These are phyloP conservation scores for Chromobotia macracanthus DNA, from an alignment of 2,797 vertebrate genomes.

Conservation along the genomic window DNA sequence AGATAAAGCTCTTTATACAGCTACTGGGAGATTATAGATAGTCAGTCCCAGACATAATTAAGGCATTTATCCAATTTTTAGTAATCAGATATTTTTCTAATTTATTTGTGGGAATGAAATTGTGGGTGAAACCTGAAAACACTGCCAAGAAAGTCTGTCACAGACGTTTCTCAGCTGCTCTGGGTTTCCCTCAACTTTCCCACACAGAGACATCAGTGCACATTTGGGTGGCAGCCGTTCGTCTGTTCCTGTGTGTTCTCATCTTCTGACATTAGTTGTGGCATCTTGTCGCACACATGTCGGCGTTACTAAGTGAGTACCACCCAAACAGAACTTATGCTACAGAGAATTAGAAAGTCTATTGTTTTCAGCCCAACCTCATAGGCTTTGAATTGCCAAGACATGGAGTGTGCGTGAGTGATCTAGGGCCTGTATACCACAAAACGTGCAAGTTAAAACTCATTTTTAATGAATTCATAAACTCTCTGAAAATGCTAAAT, in stretches of 20 bases:
- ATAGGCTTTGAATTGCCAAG: slow-evolving; percentile 19
- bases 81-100: slow-evolving; percentile 27
- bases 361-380: slow-evolving; percentile 54
- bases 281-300: slow-evolving; percentile 62
- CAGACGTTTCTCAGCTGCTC: slow-evolving; percentile 15
- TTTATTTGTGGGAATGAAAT: slow-evolving; percentile 3
- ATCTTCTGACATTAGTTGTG: slow-evolving; percentile 65
- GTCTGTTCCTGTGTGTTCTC: slow-evolving; percentile 70
- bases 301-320: slow-evolving; percentile 38
- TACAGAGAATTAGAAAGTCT: slow-evolving; percentile 66
- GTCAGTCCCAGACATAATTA: slow-evolving; percentile 35
- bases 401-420: slow-evolving; percentile 40
- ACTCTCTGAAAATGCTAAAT: slow-evolving; percentile 68
- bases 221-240: slow-evolving; percentile 51
- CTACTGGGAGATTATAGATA: slow-evolving; percentile 36
- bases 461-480: slow-evolving; percentile 69
- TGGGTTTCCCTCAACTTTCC: slow-evolving; percentile 34
- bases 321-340: slow-evolving; percentile 44
- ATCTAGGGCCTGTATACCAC: slow-evolving; percentile 50
- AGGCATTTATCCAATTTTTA: slow-evolving; percentile 43
- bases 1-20: slow-evolving; percentile 43
- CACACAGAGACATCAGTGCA: slow-evolving; percentile 27
- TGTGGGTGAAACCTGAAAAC: slow-evolving; percentile 22
- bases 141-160: slow-evolving; percentile 24
- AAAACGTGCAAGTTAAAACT: slow-evolving; percentile 63